A percentile compares a stretch with the other conserved stretches of the same genome.
Evolutionary conservation across 2,113 vertebrate genomes (phyloP).

Genomic region (Poecilia latipinna): DNA sequence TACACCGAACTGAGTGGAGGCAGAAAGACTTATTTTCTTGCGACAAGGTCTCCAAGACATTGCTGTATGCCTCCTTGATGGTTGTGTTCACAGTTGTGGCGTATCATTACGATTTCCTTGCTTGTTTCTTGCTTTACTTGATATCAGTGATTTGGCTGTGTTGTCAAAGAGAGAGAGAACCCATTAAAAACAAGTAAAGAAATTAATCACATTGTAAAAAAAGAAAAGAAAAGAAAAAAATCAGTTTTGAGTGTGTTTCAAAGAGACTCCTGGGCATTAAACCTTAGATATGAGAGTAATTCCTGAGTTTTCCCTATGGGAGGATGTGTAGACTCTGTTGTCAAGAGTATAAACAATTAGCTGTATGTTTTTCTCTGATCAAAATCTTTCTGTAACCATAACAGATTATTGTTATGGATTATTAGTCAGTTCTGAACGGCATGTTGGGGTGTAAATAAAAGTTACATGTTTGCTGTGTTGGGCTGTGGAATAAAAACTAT

Average conservation of each 20-base stretch:
- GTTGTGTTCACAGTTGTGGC: slow-evolving; percentile 85
- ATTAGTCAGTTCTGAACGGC: not conserved
- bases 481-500: not conserved
- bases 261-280: slow-evolving; percentile 27
- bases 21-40: slow-evolving; percentile 75
- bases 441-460: slow-evolving; percentile 13
- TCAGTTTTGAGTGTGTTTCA: not conserved
- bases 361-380: slow-evolving; percentile 26
- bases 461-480: slow-evolving; percentile 18
- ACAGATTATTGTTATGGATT: not conserved
- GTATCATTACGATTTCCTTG: slow-evolving; percentile 89
- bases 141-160: slow-evolving; percentile 89
- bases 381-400: not conserved
- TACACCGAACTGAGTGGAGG: slow-evolving; percentile 43
- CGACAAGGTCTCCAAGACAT: slow-evolving; percentile 77
- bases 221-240: too few species aligned
- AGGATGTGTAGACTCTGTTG: slow-evolving; percentile 43
- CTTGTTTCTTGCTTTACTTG: slow-evolving; percentile 89
- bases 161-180: slow-evolving; percentile 77
- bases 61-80: slow-evolving; percentile 82
- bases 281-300: slow-evolving; percentile 21
- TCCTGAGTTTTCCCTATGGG: slow-evolving; percentile 45
- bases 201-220: not conserved
- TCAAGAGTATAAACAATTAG: slow-evolving; percentile 24
- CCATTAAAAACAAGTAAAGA: slow-evolving; percentile 73